These are phyloP conservation scores for Rhinopomastus cyanomelas DNA, from an alignment of 2,113 vertebrate genomes.

Conservation along the genomic window DNA sequence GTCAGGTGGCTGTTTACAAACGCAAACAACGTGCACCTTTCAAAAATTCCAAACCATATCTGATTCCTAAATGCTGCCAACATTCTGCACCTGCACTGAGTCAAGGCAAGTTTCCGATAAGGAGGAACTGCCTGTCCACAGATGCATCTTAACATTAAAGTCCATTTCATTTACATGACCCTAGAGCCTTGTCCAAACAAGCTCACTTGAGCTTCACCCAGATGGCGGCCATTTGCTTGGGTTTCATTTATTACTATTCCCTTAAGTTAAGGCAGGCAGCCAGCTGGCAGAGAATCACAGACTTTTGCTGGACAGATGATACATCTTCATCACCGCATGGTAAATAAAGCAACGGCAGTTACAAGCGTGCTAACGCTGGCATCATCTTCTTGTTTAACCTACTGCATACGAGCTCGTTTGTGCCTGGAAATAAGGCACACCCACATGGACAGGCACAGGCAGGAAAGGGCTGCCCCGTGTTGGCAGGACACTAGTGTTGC, in stretches of 20 bases:
- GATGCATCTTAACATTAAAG: constrained; percentile 68
- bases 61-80: background rate
- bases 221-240: constrained; percentile 83
- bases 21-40: background rate
- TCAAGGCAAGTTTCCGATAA: background rate
- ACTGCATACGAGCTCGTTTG: background rate
- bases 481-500: background rate
- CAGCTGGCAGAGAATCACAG: constrained; percentile 63
- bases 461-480: background rate
- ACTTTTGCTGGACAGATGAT: constrained; percentile 29
- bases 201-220: constrained; percentile 77
- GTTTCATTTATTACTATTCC: constrained; percentile 72
- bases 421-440: background rate
- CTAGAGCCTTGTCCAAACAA: constrained; percentile 76
- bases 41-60: background rate
- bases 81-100: constrained; percentile 35
- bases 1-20: background rate
- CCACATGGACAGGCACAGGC: background rate
- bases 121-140: constrained; percentile 30
- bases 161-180: constrained; percentile 72
- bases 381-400: constrained; percentile 26
- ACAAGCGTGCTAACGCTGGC: background rate
- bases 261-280: constrained; percentile 62
- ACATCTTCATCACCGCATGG: constrained; percentile 33
- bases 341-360: constrained; percentile 29